These are phyloP conservation scores for Pseudopodoces humilis DNA, from an alignment of 2,113 vertebrate genomes.

Conservation along the genomic window DNA sequence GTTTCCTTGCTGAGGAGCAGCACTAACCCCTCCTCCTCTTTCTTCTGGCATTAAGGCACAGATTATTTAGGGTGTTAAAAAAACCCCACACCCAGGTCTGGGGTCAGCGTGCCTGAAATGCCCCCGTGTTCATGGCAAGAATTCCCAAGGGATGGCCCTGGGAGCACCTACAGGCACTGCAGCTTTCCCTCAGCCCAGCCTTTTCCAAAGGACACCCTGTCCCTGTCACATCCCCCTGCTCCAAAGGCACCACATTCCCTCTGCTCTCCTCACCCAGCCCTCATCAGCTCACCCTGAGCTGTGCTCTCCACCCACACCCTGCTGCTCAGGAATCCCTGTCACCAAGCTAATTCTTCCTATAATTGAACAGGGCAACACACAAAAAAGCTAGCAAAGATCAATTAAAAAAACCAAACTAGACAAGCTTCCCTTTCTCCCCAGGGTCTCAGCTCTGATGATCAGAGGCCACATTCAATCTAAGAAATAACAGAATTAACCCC, in stretches of 20 bases:
- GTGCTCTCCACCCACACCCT: neutral
- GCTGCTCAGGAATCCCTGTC: neutral
- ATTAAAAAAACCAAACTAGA: neutral
- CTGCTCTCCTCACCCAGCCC: neutral
- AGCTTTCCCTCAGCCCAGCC: neutral
- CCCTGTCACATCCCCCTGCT: too few relatives aligned
- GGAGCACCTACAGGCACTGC: neutral
- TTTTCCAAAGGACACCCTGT: neutral
- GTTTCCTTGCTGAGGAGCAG: neutral
- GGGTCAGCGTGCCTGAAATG: neutral
- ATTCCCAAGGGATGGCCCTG: neutral
- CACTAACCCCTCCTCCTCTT: neutral
- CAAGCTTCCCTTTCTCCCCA: neutral
- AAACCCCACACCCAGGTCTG: neutral
- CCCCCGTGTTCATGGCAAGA: neutral
- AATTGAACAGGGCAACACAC: neutral
- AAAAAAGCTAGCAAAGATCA: neutral
- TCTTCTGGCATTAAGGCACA: neutral
- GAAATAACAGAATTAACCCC: neutral
- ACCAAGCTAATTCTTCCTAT: neutral
- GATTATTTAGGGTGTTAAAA: neutral
- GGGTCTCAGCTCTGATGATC: neutral
- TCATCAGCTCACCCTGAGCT: neutral
- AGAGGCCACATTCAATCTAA: neutral
- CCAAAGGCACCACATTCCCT: neutral